Evolutionary conservation across 1,140 invertebrate species (phyloP), one percentile per base, ranked within the genome.

Genomic region (Caenorhabditis remanei): DNA sequence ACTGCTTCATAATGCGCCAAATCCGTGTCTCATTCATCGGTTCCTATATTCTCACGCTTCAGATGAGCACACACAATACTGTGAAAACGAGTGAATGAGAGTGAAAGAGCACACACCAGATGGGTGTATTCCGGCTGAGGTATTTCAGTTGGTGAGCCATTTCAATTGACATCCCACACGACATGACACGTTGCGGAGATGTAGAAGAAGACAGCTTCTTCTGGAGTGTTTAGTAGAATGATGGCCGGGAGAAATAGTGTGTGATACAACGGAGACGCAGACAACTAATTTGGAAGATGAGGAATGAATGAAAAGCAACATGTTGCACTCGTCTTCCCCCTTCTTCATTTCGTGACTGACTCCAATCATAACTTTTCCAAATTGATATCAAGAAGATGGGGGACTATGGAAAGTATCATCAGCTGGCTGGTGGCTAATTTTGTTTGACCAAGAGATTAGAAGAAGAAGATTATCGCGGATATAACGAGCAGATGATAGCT

Each of bases 251-350:
- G 71, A 50, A 79, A 79, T 48, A 79, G 43, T 41, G 21, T 50
- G 71, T 48, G 46, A 79, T 79, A 46, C 24, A 6, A 7, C 7
- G 71, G 46, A 50, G 71, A 79, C 43, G 21, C 46, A 79, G 71
- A 79, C n/a, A 79, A 79, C 53, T 79, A 79, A 79, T 79, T 79
- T 79, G n/a, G 71, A 79, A 48, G 46, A 79, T 79, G 71, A 79
- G 71, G 21, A 32, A 71, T 71, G 65, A 40, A 16, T 40, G 43
- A 46, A 46, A 79, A 79, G 71, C 46, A 79, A 79, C 71, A 79
- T 79, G 71, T 79, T 79, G 71, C 71, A 50, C 71, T 79, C 71
- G 11, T 48, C 65, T 46, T 71, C 61, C 61, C 8, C 65, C 24
- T 79, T 79, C 71, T 50, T 50, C 71, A 53, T 79, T 79, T 79